Base-by-base conservation (phyloP, 1,140 invertebrate genomes). In the Diuraphis noxia region DNA sequence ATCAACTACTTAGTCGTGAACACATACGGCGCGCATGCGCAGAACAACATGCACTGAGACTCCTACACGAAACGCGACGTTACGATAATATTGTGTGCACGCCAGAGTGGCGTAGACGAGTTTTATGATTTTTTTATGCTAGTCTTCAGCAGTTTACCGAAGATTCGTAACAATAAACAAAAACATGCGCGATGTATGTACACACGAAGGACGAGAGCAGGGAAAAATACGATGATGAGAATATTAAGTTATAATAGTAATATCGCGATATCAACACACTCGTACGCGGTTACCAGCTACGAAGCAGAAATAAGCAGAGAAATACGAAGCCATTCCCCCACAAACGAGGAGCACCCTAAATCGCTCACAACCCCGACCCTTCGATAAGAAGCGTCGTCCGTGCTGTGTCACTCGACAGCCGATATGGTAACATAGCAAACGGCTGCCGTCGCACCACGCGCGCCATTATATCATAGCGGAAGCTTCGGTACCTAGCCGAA, bases 11-110 rank as follows among this genome's bases (percentile, higher is more conserved):
- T 43, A 17, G 41, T 34, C 82, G 41, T 46, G 30, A 43, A 41
- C 25, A 6, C 41, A 43, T 34, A 79, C n/a, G 49, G 25, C 41
- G 41, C 38, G 30, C 23, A 91, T 77, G 46, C 89, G 10, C 88
- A 43, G 21, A 23, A 87, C 38, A n/a, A 86, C 38, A 41, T 36
- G 9, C 17, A 30, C 4, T 2, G 52, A n/a, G 36, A 46, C 77
- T 82, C 89, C 89, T 81, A 91, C 89, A 91, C 77, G 43, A 81
- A 91, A 91, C 36, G 25, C 7, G 63, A 63, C 79, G 5, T 17
- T 40, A 38, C 56, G 30, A n/a, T 77, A 36, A 87, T 38, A 63
- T 19, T 9, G 25, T 34, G 49, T 30, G 41, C 36, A 6, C 13
- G 13, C 10, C 6, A 46, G 40, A 81, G 36, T n/a, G 40, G 40